Base-by-base conservation (phyloP, 2,888 invertebrate species). In the Unio pictorum region DNA sequence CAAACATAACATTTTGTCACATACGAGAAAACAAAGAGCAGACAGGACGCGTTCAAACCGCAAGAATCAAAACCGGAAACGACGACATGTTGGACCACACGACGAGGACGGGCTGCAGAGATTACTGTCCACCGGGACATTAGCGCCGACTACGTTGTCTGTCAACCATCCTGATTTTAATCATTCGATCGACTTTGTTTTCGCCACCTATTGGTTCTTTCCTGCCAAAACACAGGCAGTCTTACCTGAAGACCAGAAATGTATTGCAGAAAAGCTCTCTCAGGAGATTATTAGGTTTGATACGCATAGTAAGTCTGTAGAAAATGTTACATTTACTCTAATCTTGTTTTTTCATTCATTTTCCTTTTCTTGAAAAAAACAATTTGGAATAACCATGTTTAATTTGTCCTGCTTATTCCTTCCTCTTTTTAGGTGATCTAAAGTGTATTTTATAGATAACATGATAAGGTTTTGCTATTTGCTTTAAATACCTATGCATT, bases 151-250 rank as follows among this genome's bases (percentile, higher is more conserved):
- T 23, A 89, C 92, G 7, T 74, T 88, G 62, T 68, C 82, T 18
- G 58, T 67, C 3, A 91, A 91, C 64, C 85, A 92, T 87, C 93
- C 75, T 5, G 78, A 83, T 65, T 85, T 84, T 64, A 84, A 86
- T 67, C 82, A 87, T 93, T 89, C 78, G 18, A 90, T 91, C 58
- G 92, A 95, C 89, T 90, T 95, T 64, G 91, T 94, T 26, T 95
- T 95, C 87, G 92, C 94, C 7, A 93, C 94, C 11, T 94, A 94
- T 84, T 94, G 95, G 93, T 92, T 94, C 77, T 94, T 93, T 76
- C 92, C 94, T 0, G 92, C 93, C 7, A 90, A 90, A 78, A 90
- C 91, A 7, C 84, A 88, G 73, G 87, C 89, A 23, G 86, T 91
- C 64, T 86, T 93, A 61, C 92, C 93, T 55, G 91, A 92, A 81